phyloP scores from a whole-genome alignment of 2,888 invertebrate species.

The Macrophya annulata region DNA sequence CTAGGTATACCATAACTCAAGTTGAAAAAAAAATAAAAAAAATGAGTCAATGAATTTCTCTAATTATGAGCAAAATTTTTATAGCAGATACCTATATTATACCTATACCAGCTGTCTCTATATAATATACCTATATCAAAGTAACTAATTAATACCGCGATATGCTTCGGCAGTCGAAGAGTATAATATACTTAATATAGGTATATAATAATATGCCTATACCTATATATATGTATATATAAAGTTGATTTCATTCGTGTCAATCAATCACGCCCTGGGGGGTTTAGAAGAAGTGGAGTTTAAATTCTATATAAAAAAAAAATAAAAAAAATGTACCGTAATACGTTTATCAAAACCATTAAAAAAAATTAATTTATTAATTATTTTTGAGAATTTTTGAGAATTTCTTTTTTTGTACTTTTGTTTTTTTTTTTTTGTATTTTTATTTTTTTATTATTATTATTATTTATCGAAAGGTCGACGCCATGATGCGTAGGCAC shows the following conservation, averaged over 20 bases:
- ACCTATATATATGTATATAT: not conserved
- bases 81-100: not conserved
- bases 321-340: not conserved
- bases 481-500: slow-evolving; percentile 51
- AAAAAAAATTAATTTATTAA: not conserved
- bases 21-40: not conserved
- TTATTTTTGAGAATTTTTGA: not conserved
- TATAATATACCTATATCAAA: not conserved
- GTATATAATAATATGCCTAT: not conserved
- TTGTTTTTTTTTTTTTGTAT: not conserved
- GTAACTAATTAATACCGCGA: not conserved
- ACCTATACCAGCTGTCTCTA: too few relatives aligned
- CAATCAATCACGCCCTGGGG: slow-evolving; percentile 15
- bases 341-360: not conserved
- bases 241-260: slow-evolving; percentile 22
- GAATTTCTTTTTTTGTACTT: not conserved
- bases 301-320: not conserved
- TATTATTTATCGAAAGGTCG: not conserved
- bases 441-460: not conserved
- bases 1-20: not conserved
- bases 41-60: not conserved
- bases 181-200: not conserved
- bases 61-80: not conserved
- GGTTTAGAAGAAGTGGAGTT: not conserved
- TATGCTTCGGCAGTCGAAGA: not conserved